phyloP scores from a whole-genome alignment of 2,113 vertebrate genomes.

The Phalacrocorax aristotelis region DNA sequence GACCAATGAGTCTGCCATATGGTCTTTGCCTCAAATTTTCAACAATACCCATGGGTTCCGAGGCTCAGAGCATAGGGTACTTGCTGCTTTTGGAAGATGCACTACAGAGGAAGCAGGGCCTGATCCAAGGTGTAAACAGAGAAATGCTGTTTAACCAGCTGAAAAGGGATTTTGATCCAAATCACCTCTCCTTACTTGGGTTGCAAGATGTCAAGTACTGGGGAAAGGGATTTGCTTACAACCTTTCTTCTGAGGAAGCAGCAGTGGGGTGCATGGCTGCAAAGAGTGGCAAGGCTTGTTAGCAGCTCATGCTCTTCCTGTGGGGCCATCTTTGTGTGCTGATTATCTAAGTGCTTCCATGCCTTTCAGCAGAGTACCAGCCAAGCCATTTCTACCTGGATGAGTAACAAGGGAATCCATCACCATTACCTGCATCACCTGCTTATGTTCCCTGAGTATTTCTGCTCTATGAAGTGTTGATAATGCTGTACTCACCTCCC shows the following conservation, averaged over 20 bases:
- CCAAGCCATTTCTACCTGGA: neutral
- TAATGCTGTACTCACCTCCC: neutral
- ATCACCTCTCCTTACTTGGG: neutral
- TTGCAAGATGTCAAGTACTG: neutral
- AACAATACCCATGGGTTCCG: neutral
- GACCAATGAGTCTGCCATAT: neutral
- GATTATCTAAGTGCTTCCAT: neutral
- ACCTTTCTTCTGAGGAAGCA: neutral
- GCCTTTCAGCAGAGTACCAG: neutral
- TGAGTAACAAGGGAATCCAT: neutral
- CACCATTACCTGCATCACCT: slow-evolving; percentile 14
- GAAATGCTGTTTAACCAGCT: neutral
- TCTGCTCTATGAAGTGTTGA: slow-evolving; percentile 4
- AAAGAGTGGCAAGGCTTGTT: neutral
- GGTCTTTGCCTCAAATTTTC: neutral
- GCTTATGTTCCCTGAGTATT: neutral
- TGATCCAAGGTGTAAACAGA: neutral
- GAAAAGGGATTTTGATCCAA: neutral
- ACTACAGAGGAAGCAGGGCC: neutral
- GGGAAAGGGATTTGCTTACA: neutral
- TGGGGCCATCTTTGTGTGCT: neutral
- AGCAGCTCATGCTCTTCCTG: neutral
- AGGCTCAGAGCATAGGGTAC: neutral
- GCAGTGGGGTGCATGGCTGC: neutral
- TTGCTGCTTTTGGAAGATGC: neutral